Conservation (phyloP, 2,888 invertebrate genomes). For the Chironomus riparius region DNA sequence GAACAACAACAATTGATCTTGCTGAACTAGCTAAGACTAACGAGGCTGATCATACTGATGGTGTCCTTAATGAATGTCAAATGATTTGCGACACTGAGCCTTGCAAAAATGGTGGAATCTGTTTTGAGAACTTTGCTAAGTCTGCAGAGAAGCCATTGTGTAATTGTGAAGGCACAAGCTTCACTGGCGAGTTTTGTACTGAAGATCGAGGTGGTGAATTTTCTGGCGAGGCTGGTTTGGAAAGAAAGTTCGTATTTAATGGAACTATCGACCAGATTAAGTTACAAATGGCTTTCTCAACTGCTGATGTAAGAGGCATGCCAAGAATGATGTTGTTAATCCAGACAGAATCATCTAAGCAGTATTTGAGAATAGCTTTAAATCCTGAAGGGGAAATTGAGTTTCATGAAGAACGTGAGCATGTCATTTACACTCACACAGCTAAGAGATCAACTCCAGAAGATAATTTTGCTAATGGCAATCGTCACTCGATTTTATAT, state of each 20-base stretch:
- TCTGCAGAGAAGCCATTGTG: constrained; percentile 67
- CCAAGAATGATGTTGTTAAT: constrained; percentile 69
- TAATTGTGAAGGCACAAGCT: constrained; percentile 81
- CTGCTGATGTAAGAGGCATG: constrained; percentile 65
- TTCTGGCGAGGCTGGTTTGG: constrained; percentile 74
- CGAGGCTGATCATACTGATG: constrained; percentile 56
- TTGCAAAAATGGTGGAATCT: constrained; percentile 78
- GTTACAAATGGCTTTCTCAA: constrained; percentile 79
- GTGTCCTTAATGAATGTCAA: constrained; percentile 70
- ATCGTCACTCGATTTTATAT: constrained; percentile 63
- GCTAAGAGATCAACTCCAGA: constrained; percentile 53
- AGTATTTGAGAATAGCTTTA: constrained; percentile 72
- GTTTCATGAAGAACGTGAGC: constrained; percentile 78
- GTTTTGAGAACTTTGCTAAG: constrained; percentile 79
- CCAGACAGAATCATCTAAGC: constrained; percentile 76
- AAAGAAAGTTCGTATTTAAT: constrained; percentile 63
- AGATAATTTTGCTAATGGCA: constrained; percentile 71
- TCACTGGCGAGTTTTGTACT: constrained; percentile 78
- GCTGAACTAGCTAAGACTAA: constrained; percentile 60
- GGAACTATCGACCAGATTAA: constrained; percentile 64
- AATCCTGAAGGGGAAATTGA: constrained; percentile 75
- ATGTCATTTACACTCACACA: constrained; percentile 51
- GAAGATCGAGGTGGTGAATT: constrained; percentile 87
- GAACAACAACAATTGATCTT: constrained; percentile 67
- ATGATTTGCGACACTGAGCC: constrained; percentile 84